A percentile compares a stretch with the other conserved stretches of the same genome.
phyloP scores from a whole-genome alignment of 2,113 vertebrate genomes.

The Lanius ludovicianus region DNA sequence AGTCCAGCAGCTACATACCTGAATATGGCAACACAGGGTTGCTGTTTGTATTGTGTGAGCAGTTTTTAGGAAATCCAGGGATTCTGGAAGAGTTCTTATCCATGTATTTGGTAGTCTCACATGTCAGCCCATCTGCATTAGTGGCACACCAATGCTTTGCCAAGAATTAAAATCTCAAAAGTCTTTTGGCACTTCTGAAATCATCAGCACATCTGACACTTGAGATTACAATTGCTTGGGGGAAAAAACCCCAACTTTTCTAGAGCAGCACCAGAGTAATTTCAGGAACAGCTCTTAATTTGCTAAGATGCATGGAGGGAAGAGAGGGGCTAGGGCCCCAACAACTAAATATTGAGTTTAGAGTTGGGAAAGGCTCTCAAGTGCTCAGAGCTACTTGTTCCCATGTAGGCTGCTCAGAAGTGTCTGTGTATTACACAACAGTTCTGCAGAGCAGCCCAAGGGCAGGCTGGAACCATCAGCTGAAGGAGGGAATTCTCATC shows the following conservation, averaged over 20 bases:
- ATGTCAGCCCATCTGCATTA: neutral
- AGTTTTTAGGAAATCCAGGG: neutral
- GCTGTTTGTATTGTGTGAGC: neutral
- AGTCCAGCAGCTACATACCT: neutral
- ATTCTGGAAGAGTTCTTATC: neutral
- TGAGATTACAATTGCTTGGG: neutral
- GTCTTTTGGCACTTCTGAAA: neutral
- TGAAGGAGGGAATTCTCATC: neutral
- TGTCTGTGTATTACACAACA: neutral
- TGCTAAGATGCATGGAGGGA: neutral
- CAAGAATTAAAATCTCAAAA: neutral
- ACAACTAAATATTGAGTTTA: neutral
- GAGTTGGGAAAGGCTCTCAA: neutral
- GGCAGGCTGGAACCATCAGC: neutral
- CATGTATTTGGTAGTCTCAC: neutral
- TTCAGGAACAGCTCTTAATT: neutral
- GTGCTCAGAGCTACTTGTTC: neutral
- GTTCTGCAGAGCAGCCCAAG: neutral
- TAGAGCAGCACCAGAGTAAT: neutral
- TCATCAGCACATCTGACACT: neutral
- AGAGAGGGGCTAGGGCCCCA: neutral
- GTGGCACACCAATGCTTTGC: neutral
- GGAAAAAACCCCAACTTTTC: neutral
- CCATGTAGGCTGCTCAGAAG: neutral
- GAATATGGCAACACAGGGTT: neutral